Conservation (phyloP, 1,140 invertebrate species). For the Hermatobates lingyangjiaoensis region DNA sequence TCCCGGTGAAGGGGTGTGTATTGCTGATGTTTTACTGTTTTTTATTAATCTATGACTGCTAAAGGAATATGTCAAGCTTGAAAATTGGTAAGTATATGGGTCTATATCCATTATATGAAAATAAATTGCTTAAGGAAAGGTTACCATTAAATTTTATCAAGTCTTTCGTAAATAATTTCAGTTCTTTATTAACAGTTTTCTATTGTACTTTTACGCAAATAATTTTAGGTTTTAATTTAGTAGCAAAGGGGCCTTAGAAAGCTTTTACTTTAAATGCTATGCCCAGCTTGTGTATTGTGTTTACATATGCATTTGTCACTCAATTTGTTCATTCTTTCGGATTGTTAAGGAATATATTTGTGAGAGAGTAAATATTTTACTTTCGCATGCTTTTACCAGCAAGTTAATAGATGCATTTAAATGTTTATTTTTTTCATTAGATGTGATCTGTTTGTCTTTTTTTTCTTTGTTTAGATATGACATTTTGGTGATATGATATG, state of each 20-base stretch:
- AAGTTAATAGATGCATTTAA: background rate
- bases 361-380: too few relatives aligned
- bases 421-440: background rate
- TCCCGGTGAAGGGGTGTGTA: constrained; percentile 9
- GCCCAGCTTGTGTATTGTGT: too few relatives aligned
- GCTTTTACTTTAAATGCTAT: too few relatives aligned
- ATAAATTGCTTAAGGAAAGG: background rate
- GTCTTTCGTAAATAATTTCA: too few relatives aligned
- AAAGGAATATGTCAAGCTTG: constrained; percentile 39
- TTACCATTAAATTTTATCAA: background rate
- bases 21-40: background rate
- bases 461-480: background rate
- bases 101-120: background rate
- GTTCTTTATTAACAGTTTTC: too few relatives aligned
- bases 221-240: too few relatives aligned
- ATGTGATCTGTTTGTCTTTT: background rate
- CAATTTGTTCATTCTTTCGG: too few relatives aligned
- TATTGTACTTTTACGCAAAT: too few relatives aligned
- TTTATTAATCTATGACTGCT: constrained; percentile 12
- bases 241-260: too few relatives aligned
- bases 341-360: too few relatives aligned
- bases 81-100: constrained; percentile 34
- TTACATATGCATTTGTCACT: too few relatives aligned
- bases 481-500: background rate
- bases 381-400: background rate